Conservation (phyloP, 1,140 invertebrate species). For the Carposina sasakii region DNA sequence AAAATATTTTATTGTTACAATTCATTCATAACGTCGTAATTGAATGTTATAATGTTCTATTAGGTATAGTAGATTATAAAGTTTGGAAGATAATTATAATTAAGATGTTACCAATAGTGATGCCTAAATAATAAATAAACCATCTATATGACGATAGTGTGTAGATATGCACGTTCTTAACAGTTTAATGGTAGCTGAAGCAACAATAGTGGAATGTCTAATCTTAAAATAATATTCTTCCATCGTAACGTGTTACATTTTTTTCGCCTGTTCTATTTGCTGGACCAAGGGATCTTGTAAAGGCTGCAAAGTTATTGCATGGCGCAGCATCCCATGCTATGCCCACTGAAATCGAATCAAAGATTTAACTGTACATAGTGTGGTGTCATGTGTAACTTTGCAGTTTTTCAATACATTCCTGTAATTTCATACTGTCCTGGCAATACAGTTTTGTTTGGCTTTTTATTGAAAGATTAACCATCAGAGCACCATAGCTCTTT, state of each 20-base stretch:
- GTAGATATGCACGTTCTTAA: no score
- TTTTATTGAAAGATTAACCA: slow-evolving; percentile 23
- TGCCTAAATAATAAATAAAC: no score
- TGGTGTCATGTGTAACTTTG: slow-evolving; percentile 45
- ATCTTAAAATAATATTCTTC: no score
- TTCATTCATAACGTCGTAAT: slow-evolving; percentile 66
- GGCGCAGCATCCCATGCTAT: slow-evolving; percentile 64
- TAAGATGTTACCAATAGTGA: slow-evolving; percentile 51
- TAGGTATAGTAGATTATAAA: slow-evolving; percentile 63
- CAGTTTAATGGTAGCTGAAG: no score
- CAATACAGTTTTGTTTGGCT: slow-evolving; percentile 54
- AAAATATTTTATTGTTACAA: slow-evolving; percentile 62
- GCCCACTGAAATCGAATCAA: slow-evolving; percentile 54
- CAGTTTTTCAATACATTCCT: slow-evolving; percentile 46
- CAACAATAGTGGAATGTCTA: no score
- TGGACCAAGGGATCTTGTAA: slow-evolving; percentile 36
- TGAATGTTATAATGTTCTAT: no score
- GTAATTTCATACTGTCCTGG: slow-evolving; percentile 41
- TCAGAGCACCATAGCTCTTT: slow-evolving; percentile 46
- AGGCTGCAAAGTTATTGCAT: slow-evolving; percentile 35
- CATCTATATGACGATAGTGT: no score
- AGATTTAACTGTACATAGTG: slow-evolving; percentile 62
- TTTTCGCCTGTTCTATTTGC: no score
- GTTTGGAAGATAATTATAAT: slow-evolving; percentile 50
- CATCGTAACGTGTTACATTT: no score